Conservation (phyloP, 2,113 vertebrate species). For the Pygoscelis antarcticus region DNA sequence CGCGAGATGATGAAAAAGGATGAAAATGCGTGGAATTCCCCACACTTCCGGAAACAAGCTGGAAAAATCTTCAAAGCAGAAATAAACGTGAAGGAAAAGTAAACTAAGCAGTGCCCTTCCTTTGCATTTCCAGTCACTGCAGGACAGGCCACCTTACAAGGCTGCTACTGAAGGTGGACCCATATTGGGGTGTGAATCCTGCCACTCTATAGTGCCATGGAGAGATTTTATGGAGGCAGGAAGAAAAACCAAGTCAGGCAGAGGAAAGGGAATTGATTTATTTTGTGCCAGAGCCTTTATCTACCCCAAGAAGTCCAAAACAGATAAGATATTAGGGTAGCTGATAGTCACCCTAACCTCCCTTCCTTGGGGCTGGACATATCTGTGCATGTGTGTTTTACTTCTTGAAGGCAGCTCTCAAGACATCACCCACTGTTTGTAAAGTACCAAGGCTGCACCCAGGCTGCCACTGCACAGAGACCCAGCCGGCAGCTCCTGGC, state of each 20-base stretch:
- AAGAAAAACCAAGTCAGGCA: neutral
- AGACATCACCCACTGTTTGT: neutral
- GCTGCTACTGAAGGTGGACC: neutral
- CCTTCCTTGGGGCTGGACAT: neutral
- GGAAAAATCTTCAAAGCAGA: neutral
- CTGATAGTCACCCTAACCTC: neutral
- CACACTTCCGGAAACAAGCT: neutral
- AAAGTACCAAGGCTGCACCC: neutral
- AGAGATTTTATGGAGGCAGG: neutral
- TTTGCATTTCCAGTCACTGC: neutral
- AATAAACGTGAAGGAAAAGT: neutral
- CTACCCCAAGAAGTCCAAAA: neutral
- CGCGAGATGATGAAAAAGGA: neutral
- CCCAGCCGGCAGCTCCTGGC: neutral
- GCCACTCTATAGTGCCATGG: neutral
- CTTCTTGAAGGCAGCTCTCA: neutral
- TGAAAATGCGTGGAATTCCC: neutral
- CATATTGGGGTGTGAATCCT: neutral
- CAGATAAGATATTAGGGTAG: neutral
- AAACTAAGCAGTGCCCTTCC: neutral
- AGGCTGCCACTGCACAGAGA: neutral
- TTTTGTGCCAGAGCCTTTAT: neutral
- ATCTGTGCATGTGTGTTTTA: accelerated
- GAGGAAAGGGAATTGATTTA: neutral
- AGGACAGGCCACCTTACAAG: neutral